These are phyloP conservation scores for Drosophila seclusa DNA, from an alignment of 2,888 invertebrate species.

Conservation along the genomic window DNA sequence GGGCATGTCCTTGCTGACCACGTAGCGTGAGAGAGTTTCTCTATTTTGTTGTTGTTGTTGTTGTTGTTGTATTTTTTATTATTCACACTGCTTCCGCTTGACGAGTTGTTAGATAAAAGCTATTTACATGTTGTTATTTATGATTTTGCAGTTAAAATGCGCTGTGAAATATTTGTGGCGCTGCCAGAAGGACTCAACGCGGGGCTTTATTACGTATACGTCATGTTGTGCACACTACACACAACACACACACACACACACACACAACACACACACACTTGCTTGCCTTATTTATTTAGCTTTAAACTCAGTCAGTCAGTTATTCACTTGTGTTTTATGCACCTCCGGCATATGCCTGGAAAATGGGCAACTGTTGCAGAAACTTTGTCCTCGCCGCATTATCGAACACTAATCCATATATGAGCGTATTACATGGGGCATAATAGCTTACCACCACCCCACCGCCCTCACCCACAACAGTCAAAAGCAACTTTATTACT, in stretches of 20 bases:
- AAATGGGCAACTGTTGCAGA: constrained; percentile 41
- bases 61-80: background rate
- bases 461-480: background rate
- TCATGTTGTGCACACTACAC: constrained; percentile 55
- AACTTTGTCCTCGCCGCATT: constrained; percentile 38
- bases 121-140: constrained; percentile 81
- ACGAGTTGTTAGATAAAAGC: constrained; percentile 80
- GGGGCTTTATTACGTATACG: constrained; percentile 58
- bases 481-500: constrained; percentile 64
- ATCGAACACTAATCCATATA: constrained; percentile 76
- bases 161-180: constrained; percentile 65
- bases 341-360: constrained; percentile 44
- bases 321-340: constrained; percentile 20
- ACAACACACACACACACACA: constrained; percentile 6
- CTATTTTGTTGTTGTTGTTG: constrained; percentile 18
- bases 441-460: constrained; percentile 44
- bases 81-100: constrained; percentile 66
- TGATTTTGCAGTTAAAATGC: constrained; percentile 79
- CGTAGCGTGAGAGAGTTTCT: constrained; percentile 40
- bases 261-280: constrained; percentile 22
- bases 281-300: constrained; percentile 40
- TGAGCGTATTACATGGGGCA: constrained; percentile 57
- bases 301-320: constrained; percentile 44
- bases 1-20: constrained; percentile 57
- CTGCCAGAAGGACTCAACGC: constrained; percentile 35